phyloP scores from a whole-genome alignment of 2,113 vertebrate species.

The Sorex fumeus region DNA sequence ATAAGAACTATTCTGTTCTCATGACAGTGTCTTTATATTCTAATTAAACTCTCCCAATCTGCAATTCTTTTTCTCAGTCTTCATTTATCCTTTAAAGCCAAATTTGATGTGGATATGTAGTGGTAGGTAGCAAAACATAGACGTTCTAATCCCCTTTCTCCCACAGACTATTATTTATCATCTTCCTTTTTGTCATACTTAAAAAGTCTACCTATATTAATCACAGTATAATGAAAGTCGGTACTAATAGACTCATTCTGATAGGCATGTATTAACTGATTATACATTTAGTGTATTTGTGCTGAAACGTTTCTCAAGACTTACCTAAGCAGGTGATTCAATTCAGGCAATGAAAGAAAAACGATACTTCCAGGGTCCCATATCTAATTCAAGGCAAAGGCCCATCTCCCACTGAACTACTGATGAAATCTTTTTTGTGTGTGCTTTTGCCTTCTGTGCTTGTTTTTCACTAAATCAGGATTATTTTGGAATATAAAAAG shows the following conservation, averaged over 20 bases:
- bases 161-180: not conserved
- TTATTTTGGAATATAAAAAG: not conserved
- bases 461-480: not conserved
- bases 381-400: not conserved
- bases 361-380: not conserved
- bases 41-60: conserved; percentile 58
- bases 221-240: not conserved
- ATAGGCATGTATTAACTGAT: not conserved
- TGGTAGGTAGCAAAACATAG: not conserved
- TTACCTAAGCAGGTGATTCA: not conserved
- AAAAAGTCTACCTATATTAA: not conserved
- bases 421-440: not conserved
- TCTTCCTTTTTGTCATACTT: not conserved
- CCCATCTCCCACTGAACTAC: not conserved
- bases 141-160: not conserved
- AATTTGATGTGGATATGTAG: conserved; percentile 43
- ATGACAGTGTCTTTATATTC: conserved; percentile 18
- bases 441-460: not conserved
- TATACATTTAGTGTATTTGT: not conserved
- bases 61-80: conserved; percentile 53
- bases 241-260: not conserved
- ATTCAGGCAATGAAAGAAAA: not conserved
- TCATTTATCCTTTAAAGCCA: conserved; percentile 49
- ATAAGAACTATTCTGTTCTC: conserved; percentile 48
- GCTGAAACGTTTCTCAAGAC: not conserved